Evolutionary conservation across 1,140 invertebrate species (phyloP), one percentile per base, ranked within the genome.

Genomic region (Melipona quadrifasciata): DNA sequence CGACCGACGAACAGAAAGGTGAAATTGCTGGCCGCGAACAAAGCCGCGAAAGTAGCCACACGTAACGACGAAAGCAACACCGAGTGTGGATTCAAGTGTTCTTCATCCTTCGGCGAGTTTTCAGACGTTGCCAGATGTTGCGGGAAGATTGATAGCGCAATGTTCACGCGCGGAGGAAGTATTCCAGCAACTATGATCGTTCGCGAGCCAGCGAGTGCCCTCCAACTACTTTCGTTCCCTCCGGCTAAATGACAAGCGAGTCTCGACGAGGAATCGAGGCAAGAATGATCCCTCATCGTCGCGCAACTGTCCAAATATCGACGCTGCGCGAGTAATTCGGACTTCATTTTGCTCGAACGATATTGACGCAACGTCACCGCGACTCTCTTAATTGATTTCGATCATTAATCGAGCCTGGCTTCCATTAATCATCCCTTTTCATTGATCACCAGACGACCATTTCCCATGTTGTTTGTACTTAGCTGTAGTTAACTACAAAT

Each of bases 11-110:
- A 31, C 64, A 4, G 64, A 57, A 68, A 47, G 24, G 80, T 75
- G 34, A 53, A 84, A 79, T 79, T 67, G 67, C 55, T 72, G 58
- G 65, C 27, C 61, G 51, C 47, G 82, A 68, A 57, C 51, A 75
- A 87, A 78, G 61, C 53, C 21, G 4, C 55, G 24, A 71, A 6
- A 34, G 31, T 31, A 31, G 39, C 12, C 39, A 21, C 14, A 34
- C 51, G 47, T 5, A 71, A 57, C 21, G n/a, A 53, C 21, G 61
- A n/a, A 6, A 27, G 17, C 21, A 27, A 47, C 47, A 57, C 34
- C 58, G 68, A 81, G 47, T 81, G 74, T 85, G 57, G 75, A 88
- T 57, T 82, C 87, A 88, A 67, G 75, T 89, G 87, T 65, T 53
- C 24, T 19, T 67, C 34, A 57, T 31, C 74, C 24, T 24, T 47